These are phyloP conservation scores for Grallaria varia DNA, from an alignment of 2,113 vertebrate species.

Conservation along the genomic window DNA sequence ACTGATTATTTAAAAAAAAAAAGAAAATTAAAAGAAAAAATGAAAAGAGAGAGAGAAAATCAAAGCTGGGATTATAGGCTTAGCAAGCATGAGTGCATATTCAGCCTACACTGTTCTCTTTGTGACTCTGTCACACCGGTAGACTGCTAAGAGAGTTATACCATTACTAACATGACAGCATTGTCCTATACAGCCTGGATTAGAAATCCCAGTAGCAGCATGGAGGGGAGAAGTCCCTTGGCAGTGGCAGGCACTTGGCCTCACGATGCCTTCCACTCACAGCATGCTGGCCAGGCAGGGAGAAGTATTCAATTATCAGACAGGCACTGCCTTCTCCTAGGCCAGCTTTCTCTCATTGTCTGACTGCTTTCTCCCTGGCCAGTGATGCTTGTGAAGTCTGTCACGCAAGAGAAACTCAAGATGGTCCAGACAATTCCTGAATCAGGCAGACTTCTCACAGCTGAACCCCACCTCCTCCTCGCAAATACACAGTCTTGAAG, in stretches of 20 bases:
- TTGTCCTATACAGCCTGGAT: constrained; percentile 55
- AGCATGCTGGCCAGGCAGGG: not conserved
- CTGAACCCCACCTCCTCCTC: not conserved
- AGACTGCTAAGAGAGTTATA: constrained; percentile 65
- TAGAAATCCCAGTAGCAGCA: constrained; percentile 45
- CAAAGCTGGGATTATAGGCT: constrained; percentile 64
- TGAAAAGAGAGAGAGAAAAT: constrained; percentile 28
- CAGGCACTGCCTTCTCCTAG: constrained; percentile 30
- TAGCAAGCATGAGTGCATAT: constrained; percentile 54
- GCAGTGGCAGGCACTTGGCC: constrained; percentile 37
- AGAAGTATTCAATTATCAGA: constrained; percentile 40
- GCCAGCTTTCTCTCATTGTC: constrained; percentile 22
- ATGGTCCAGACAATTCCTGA: constrained; percentile 22
- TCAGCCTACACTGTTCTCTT: constrained; percentile 64
- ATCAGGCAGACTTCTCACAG: constrained; percentile 4
- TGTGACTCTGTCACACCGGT: constrained; percentile 56
- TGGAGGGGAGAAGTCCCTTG: constrained; percentile 27
- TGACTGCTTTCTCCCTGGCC: constrained; percentile 40
- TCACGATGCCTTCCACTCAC: not conserved
- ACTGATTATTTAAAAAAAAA: not conserved
- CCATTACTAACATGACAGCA: constrained; percentile 63
- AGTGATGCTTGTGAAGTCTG: constrained; percentile 53
- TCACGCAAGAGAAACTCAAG: constrained; percentile 48
- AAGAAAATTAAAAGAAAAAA: not conserved
- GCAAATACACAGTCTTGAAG: accelerated